Evolutionary conservation across 2,797 vertebrate genomes (phyloP).

Genomic region (Centropyge bicolor): DNA sequence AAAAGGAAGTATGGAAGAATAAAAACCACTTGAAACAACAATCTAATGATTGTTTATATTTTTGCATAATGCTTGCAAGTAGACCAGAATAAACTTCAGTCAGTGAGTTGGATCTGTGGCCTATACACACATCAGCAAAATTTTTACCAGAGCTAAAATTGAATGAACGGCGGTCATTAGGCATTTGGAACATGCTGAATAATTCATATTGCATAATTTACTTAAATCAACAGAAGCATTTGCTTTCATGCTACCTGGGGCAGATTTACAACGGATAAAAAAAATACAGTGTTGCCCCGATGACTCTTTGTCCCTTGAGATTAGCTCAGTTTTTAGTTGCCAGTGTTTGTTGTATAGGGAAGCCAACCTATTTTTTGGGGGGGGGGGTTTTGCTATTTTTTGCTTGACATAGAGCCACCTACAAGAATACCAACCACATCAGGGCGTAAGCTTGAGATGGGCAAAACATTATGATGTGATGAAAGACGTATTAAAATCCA

Average conservation of each 20-base stretch:
- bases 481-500: neutral
- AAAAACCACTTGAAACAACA: constrained; percentile 38
- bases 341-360: neutral
- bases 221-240: constrained; percentile 63
- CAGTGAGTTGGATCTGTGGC: constrained; percentile 38
- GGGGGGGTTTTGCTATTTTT: too few species aligned
- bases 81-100: constrained; percentile 42
- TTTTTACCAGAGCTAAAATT: constrained; percentile 38
- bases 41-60: constrained; percentile 35
- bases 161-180: constrained; percentile 59
- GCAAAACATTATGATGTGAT: neutral
- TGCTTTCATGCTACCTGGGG: constrained; percentile 52
- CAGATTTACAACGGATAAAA: constrained; percentile 19
- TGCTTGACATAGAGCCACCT: neutral
- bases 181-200: constrained; percentile 64
- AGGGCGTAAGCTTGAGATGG: neutral
- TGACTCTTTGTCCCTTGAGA: constrained; percentile 19
- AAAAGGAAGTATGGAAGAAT: neutral
- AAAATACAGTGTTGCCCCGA: neutral
- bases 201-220: constrained; percentile 70
- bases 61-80: constrained; percentile 43
- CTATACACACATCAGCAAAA: constrained; percentile 65
- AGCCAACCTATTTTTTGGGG: too few species aligned
- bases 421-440: too few species aligned
- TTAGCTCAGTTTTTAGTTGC: neutral